Conservation (phyloP, 1,140 invertebrate genomes). For the Myzus persicae region DNA sequence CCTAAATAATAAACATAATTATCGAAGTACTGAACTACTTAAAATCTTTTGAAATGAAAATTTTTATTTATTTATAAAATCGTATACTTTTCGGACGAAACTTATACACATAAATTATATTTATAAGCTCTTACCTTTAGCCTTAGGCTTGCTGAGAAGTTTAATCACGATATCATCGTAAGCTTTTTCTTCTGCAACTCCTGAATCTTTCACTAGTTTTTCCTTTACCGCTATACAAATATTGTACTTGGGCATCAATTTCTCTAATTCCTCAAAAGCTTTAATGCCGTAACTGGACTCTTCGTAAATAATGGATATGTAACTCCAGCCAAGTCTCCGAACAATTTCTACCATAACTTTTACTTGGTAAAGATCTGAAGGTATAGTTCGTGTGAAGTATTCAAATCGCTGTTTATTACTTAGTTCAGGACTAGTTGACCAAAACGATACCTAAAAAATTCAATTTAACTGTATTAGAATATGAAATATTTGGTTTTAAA, state of each 20-base stretch:
- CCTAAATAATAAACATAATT: neutral
- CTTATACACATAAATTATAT: neutral
- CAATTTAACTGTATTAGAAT: neutral
- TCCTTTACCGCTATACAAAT: slow-evolving; percentile 95
- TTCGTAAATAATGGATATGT: slow-evolving; percentile 95
- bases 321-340: slow-evolving; percentile 86
- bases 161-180: slow-evolving; percentile 89
- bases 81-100: neutral
- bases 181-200: slow-evolving; percentile 83
- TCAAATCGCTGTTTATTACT: slow-evolving; percentile 95
- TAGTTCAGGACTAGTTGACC: slow-evolving; percentile 92
- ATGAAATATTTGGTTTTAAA: neutral
- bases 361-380: slow-evolving; percentile 93
- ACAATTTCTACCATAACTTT: slow-evolving; percentile 95
- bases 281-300: slow-evolving; percentile 97
- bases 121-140: slow-evolving; percentile 74
- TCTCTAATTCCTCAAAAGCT: slow-evolving; percentile 93
- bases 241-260: slow-evolving; percentile 77
- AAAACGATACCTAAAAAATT: slow-evolving; percentile 81
- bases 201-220: slow-evolving; percentile 93
- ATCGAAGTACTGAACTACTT: neutral
- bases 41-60: neutral
- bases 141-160: slow-evolving; percentile 82
- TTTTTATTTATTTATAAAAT: neutral
- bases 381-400: slow-evolving; percentile 93